Conservation (phyloP, 2,888 invertebrate genomes). For the Unio delphinus region DNA sequence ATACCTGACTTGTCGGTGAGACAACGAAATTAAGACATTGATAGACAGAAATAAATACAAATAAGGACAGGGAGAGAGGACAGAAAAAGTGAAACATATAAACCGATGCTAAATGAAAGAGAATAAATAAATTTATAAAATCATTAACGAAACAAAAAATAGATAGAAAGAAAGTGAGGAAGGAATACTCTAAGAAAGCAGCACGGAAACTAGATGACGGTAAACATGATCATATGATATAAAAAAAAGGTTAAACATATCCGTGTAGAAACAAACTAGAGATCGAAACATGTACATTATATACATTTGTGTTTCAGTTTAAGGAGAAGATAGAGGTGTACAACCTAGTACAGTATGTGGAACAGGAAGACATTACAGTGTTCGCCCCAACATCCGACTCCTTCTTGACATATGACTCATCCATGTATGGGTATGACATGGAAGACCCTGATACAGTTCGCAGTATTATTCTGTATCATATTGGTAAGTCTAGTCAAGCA, state of each 20-base stretch:
- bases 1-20: too few species aligned
- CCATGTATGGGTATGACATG: slow-evolving; percentile 34
- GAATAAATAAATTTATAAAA: too few species aligned
- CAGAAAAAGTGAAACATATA: too few species aligned
- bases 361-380: slow-evolving; percentile 49
- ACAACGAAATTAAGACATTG: too few species aligned
- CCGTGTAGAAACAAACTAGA: slow-evolving; percentile 4
- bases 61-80: too few species aligned
- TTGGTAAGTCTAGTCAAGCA: slow-evolving; percentile 35
- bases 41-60: too few species aligned
- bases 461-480: slow-evolving; percentile 43
- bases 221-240: too few species aligned
- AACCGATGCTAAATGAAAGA: too few species aligned
- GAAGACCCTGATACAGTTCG: slow-evolving; percentile 32
- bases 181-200: too few species aligned
- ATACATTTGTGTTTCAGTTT: slow-evolving; percentile 23
- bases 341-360: slow-evolving; percentile 41
- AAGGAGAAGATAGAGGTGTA: slow-evolving; percentile 30
- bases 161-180: too few species aligned
- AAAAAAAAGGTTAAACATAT: slow-evolving; percentile 2
- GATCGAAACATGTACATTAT: background rate
- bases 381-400: slow-evolving; percentile 50
- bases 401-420: slow-evolving; percentile 27
- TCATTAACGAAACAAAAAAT: too few species aligned
- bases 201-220: too few species aligned